Conservation (phyloP, 2,888 invertebrate species). For the Anthophora plumipes region DNA sequence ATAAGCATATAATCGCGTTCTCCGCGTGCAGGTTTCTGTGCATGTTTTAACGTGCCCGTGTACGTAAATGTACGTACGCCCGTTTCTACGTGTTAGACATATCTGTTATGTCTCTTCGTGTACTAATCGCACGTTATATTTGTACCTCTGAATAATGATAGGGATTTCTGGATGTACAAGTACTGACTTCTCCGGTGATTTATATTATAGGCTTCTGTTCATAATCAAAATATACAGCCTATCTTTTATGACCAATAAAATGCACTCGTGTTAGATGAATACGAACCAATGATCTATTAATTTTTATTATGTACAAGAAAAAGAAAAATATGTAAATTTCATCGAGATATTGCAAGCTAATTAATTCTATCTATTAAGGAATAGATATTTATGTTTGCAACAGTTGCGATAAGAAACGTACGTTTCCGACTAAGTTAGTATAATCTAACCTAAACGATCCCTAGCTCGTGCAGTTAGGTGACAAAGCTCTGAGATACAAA, state of each 20-base stretch:
- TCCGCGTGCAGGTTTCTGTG: conserved; percentile 23
- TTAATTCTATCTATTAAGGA: too few species aligned
- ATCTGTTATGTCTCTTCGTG: conserved; percentile 7
- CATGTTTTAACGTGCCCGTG: conserved; percentile 29
- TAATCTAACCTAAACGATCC: background rate
- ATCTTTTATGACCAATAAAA: background rate
- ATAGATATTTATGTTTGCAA: background rate
- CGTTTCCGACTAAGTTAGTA: background rate
- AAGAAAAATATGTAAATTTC: too few species aligned
- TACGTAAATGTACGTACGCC: background rate
- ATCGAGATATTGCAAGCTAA: too few species aligned
- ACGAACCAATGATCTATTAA: background rate
- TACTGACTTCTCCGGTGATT: background rate
- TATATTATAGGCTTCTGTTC: background rate
- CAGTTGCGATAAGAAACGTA: background rate
- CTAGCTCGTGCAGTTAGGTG: background rate
- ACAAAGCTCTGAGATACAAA: background rate
- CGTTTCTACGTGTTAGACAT: background rate
- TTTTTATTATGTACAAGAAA: background rate
- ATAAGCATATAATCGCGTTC: conserved; percentile 45
- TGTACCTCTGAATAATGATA: background rate
- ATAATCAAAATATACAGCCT: background rate
- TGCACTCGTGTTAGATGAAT: background rate
- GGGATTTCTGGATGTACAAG: conserved; percentile 5
- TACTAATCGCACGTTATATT: conserved; percentile 18